Conservation (phyloP, 2,888 invertebrate species). For the Bombylius major region DNA sequence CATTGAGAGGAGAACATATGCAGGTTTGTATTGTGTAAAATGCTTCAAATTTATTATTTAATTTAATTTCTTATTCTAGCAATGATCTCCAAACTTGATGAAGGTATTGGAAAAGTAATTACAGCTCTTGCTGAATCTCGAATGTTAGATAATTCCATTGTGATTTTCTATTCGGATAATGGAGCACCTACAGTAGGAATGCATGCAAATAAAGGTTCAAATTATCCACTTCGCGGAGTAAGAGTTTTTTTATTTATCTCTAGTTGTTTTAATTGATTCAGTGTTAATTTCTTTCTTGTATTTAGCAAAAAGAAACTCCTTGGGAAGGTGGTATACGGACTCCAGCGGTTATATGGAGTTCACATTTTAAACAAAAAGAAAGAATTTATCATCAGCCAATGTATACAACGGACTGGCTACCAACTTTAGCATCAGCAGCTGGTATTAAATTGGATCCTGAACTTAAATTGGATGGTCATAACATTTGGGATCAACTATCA, state of each 20-base stretch:
- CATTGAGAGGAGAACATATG: conserved; percentile 51
- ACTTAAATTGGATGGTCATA: conserved; percentile 48
- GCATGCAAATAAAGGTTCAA: conserved; percentile 60
- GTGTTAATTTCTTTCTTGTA: neutral
- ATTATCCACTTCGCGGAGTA: conserved; percentile 69
- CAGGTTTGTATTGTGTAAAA: conserved; percentile 39
- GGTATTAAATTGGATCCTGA: conserved; percentile 19
- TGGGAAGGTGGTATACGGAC: conserved; percentile 80
- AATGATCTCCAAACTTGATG: conserved; percentile 73
- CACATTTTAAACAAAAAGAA: conserved; percentile 39
- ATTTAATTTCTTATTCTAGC: conserved; percentile 40
- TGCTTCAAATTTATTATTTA: conserved; percentile 17
- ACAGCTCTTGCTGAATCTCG: conserved; percentile 48
- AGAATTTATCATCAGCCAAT: conserved; percentile 52
- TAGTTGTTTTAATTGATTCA: neutral
- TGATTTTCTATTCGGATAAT: conserved; percentile 81
- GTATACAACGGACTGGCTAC: conserved; percentile 74
- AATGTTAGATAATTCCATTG: conserved; percentile 67
- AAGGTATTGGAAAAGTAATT: conserved; percentile 68
- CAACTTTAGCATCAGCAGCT: conserved; percentile 46
- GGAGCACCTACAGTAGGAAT: conserved; percentile 66
- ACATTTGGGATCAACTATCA: conserved; percentile 53
- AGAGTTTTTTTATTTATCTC: conserved; percentile 18
- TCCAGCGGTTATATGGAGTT: conserved; percentile 63
- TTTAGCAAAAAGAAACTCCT: conserved; percentile 58